Evolutionary conservation across 2,888 invertebrate genomes (phyloP).

Genomic region (Macrostomum cliftonense): DNA sequence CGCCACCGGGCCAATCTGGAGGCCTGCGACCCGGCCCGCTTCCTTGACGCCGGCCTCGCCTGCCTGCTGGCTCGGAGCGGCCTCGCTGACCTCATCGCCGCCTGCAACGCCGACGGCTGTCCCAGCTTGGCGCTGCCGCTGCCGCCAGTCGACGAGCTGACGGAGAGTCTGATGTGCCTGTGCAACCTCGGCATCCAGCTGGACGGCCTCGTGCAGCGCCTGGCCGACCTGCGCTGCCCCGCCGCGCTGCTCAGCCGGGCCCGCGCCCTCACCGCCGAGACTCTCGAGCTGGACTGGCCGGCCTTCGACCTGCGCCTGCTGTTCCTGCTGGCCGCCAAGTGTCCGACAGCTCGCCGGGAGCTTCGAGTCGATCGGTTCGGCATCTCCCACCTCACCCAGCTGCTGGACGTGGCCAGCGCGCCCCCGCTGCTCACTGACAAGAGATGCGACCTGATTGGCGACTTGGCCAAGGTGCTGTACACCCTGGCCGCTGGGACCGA

Average conservation of each 20-base stretch:
- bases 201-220: neutral
- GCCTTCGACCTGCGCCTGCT: slow-evolving; percentile 68
- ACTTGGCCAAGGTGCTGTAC: slow-evolving; percentile 41
- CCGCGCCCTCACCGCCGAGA: neutral
- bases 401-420: slow-evolving; percentile 36
- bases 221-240: neutral
- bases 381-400: slow-evolving; percentile 39
- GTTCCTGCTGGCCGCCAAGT: slow-evolving; percentile 67
- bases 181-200: slow-evolving; percentile 2
- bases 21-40: no score
- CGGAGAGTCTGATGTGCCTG: slow-evolving; percentile 2
- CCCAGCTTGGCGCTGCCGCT: no score
- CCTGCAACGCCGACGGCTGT: no score
- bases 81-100: no score
- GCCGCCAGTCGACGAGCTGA: neutral
- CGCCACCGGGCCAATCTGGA: no score
- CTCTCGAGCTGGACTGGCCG: slow-evolving; percentile 14
- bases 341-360: slow-evolving; percentile 45
- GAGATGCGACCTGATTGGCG: slow-evolving; percentile 37
- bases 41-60: no score
- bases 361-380: slow-evolving; percentile 38
- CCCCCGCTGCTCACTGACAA: slow-evolving; percentile 23
- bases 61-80: no score
- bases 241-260: neutral
- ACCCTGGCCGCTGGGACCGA: slow-evolving; percentile 31